Conservation (phyloP, 2,888 invertebrate species). For the Abrostola tripartita region DNA sequence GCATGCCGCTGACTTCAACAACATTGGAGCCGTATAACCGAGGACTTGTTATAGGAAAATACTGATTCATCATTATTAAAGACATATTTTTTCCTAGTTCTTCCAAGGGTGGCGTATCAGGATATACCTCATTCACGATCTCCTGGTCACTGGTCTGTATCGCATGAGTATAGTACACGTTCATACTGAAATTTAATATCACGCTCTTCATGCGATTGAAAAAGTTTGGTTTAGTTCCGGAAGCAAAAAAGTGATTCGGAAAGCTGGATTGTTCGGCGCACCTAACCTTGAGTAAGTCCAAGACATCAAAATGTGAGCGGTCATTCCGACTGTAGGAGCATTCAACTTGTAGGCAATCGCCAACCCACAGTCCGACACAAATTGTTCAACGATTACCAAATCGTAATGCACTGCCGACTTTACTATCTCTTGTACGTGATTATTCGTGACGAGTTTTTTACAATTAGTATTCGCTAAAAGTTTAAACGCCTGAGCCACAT, state of each 20-base stretch:
- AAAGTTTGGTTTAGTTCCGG: slow-evolving; percentile 74
- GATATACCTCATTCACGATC: slow-evolving; percentile 52
- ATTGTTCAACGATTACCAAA: slow-evolving; percentile 86
- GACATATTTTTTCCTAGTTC: slow-evolving; percentile 59
- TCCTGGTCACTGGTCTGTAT: slow-evolving; percentile 58
- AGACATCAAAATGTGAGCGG: slow-evolving; percentile 86
- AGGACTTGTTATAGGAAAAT: slow-evolving; percentile 83
- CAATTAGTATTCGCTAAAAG: slow-evolving; percentile 57
- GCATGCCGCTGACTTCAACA: slow-evolving; percentile 84
- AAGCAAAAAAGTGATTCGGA: slow-evolving; percentile 85
- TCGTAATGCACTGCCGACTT: slow-evolving; percentile 80
- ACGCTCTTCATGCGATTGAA: slow-evolving; percentile 79
- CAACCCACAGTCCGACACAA: slow-evolving; percentile 87
- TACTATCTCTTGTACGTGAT: slow-evolving; percentile 39
- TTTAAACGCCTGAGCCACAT: slow-evolving; percentile 15
- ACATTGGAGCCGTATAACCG: slow-evolving; percentile 79
- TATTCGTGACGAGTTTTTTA: slow-evolving; percentile 44
- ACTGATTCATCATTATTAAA: slow-evolving; percentile 78
- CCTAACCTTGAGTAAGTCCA: slow-evolving; percentile 87
- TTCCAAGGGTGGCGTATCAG: slow-evolving; percentile 60
- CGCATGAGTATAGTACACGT: slow-evolving; percentile 50
- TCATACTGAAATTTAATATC: slow-evolving; percentile 57
- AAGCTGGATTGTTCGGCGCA: slow-evolving; percentile 87
- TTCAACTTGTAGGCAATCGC: slow-evolving; percentile 84
- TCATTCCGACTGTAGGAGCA: slow-evolving; percentile 83